Evolutionary conservation across 92 coral and sea anemone species (phyloP), one percentile per base, ranked within the genome.

Genomic region (Palythoa grandiflora): DNA sequence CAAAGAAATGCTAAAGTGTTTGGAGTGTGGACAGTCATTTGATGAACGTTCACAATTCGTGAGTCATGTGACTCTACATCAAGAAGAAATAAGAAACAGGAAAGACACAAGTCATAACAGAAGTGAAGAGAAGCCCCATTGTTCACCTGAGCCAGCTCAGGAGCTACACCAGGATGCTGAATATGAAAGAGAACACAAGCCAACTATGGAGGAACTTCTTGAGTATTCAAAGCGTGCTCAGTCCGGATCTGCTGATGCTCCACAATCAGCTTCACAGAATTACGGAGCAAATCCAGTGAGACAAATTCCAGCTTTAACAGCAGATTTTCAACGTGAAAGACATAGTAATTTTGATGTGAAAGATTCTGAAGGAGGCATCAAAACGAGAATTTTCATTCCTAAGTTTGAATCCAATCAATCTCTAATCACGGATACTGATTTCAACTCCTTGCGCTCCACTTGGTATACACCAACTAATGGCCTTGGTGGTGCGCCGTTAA

Each of bases 1-100:
- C 3, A 44, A 90, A 17, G 96, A 93, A 35, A 91, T 95, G 61
- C 79, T 93, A 63, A 96, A 95, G 68, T 95, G 98, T 75, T 91
- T 93, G 87, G 88, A 95, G 88, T 95, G 98, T 54, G 94, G 96
- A 14, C 86, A 89, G 86, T 93, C 96, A 8, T 95, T 95, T 85
- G 79, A 88, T 35, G 92, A 93, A 39, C 98, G 98, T 59, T 73
- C 94, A n/a, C 92, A 92, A 73, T 95, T 95, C 44, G 90, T 95
- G 14, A 89, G 90, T 83, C 98, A 95, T 81, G 92, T 95, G 52
- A 95, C 96, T 35, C 89, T 94, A n/a, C 98, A 95, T 87, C 96
- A 95, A 53, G 84, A 84, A 19, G 90, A 89, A 47, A 84, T 75
- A 37, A 76, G 73, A 38, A 71, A 80, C 60, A 81, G 87, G 13